Evolutionary conservation across 2,113 vertebrate genomes (phyloP).

Genomic region (Benitochromis conjunctus): DNA sequence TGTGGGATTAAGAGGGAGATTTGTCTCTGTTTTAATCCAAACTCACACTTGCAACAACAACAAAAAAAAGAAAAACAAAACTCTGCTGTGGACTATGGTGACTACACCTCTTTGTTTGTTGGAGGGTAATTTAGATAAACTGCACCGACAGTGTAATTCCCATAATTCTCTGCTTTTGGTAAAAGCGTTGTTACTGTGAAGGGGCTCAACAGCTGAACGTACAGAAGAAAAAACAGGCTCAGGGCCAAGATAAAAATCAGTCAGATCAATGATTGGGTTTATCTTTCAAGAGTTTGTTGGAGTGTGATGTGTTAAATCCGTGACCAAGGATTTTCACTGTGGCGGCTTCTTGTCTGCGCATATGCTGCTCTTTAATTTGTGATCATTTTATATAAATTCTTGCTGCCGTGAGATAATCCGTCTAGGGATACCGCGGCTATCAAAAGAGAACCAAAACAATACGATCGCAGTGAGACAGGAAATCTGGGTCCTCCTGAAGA

Average conservation of each 20-base stretch:
- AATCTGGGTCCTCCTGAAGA: conserved; percentile 67
- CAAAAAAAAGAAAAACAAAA: too few relatives aligned
- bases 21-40: not conserved
- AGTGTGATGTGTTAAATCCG: not conserved
- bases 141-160: not conserved
- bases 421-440: conserved; percentile 48
- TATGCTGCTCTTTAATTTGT: conserved; percentile 14
- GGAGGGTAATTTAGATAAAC: not conserved
- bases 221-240: not conserved
- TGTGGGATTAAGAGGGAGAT: not conserved
- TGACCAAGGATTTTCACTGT: not conserved
- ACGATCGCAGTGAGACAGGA: conserved; percentile 51
- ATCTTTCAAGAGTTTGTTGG: not conserved
- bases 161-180: conserved; percentile 22
- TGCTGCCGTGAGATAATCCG: conserved; percentile 44
- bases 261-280: not conserved
- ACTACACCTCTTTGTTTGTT: not conserved
- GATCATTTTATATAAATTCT: conserved; percentile 52
- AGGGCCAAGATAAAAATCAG: not conserved
- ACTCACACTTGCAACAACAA: not conserved
- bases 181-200: not conserved
- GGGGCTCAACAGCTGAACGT: not conserved
- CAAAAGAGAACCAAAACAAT: conserved; percentile 59
- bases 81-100: not conserved
- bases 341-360: not conserved